Evolutionary conservation across 2,113 vertebrate genomes (phyloP), one percentile per base, ranked within the genome.

Genomic region (Ceyx margarethae): DNA sequence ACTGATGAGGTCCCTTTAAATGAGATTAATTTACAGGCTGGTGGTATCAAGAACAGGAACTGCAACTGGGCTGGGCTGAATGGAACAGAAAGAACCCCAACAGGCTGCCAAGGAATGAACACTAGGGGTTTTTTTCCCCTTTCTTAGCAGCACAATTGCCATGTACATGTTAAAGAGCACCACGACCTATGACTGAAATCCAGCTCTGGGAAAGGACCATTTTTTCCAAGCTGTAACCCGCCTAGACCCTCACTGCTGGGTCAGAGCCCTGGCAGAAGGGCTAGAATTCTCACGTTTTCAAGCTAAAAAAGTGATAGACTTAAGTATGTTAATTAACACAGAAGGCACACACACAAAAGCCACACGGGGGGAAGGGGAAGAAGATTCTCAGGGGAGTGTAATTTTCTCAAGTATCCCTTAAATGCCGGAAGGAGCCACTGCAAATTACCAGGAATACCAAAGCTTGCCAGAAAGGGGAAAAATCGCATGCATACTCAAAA

Each of bases 381-480:
- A 92, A 33, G 22, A 11, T 64, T 82, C 81, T 51, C 86, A 92
- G 35, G 65, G 43, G 21, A 90, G 15, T 40, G 35, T 6, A 21
- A 81, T 87, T 91, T 94, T 91, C 87, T 91, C 76, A 94, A 93
- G 85, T 90, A 64, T 48, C 69, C 43, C 29, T 83, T 71, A 96
- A 93, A 88, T 77, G 43, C 68, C 6, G 0, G 72, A 90, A 91
- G 71, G 51, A 45, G 58, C 66, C 73, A 89, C 54, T 33, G 72
- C 60, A 66, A 57, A 29, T 81, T 82, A 86, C 19, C 81, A 81
- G 87, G 33, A 33, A 92, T 65, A 54, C 48, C 67, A 91, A 76
- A 80, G 67, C 51, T 50, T 74, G 64, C 26, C 85, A 74, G 76
- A 31, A 90, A 85, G 79, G 9, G 66, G 35, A 69, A 45, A 91